Evolutionary conservation across 2,888 invertebrate genomes (phyloP), one percentile per base, ranked within the genome.

Genomic region (Antitype chi): DNA sequence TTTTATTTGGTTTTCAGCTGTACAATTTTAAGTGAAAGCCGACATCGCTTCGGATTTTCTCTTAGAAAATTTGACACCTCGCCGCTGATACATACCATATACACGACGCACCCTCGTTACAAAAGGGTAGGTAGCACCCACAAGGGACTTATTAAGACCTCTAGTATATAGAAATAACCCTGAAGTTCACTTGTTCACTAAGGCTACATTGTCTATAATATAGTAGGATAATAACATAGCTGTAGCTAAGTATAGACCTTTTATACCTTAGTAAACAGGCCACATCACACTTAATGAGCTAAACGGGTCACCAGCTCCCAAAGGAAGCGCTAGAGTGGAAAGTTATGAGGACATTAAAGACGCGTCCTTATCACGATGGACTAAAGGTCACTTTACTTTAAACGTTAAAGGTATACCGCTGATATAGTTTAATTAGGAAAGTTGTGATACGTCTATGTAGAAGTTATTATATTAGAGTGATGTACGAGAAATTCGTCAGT

Each of bases 231-330:
- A 57, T 43, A 74, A 75, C n/a, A 55, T 60, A 15, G 57, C n/a
- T 20, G 17, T n/a, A 25, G 52, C 74, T 74, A 77, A 81, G 77
- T 72, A 78, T 77, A 75, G 53, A 38, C 32, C 70, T 74, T 80
- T 78, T 72, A 77, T 38, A 70, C 77, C 63, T 70, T 64, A 69
- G 63, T 80, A 70, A 85, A 71, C 74, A 87, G 74, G 82, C 71
- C 83, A 83, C 81, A 75, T 85, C 84, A 78, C 80, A 85, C 82
- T 84, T 76, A 85, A 89, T 87, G 81, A 88, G 85, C 72, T 79
- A 90, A 88, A 88, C 85, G 79, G 89, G 89, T 87, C 88, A 86
- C 82, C 78, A 85, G 85, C 68, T 81, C 87, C 89, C 78, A 80
- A 88, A 87, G 88, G 87, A 89, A 88, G 81, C 82, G 67, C 57